These are phyloP conservation scores for Camponotus vicinus DNA, from an alignment of 1,140 invertebrate species.

Conservation along the genomic window DNA sequence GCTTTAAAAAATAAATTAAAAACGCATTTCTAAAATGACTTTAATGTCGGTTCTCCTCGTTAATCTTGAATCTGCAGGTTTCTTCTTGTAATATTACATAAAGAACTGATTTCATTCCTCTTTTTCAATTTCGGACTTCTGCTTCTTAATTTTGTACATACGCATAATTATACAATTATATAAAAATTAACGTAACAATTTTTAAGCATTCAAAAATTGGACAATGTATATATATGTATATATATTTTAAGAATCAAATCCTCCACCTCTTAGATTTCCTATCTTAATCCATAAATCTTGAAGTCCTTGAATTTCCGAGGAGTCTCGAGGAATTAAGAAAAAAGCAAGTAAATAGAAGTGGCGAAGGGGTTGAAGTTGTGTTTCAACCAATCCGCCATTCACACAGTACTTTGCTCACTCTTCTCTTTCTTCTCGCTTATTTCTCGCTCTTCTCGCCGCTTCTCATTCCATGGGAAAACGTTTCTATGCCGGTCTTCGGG, in stretches of 20 bases:
- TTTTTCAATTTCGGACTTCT: not conserved
- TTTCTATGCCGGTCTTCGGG: constrained; percentile 62
- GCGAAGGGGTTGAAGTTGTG: constrained; percentile 30
- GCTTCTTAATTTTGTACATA: no score
- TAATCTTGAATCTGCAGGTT: not conserved
- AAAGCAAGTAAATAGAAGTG: constrained; percentile 43
- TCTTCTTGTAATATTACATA: not conserved
- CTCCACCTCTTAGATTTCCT: not conserved
- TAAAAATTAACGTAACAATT: constrained; percentile 25
- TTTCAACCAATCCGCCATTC: constrained; percentile 51
- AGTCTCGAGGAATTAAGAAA: constrained; percentile 47
- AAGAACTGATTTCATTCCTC: not conserved
- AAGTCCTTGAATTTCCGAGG: not conserved
- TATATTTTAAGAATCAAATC: constrained; percentile 9
- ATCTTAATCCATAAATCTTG: constrained; percentile 15
- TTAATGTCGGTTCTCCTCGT: not conserved
- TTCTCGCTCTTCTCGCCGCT: constrained; percentile 4
- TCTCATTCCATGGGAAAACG: constrained; percentile 69
- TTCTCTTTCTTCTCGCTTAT: not conserved
- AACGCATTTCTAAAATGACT: not conserved
- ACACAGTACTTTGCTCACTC: constrained; percentile 33
- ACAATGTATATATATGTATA: not conserved
- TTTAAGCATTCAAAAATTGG: not conserved
- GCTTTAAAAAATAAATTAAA: not conserved
- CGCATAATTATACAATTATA: not conserved